phyloP scores from a whole-genome alignment of 1,140 invertebrate species.

The Coptotermes formosanus region DNA sequence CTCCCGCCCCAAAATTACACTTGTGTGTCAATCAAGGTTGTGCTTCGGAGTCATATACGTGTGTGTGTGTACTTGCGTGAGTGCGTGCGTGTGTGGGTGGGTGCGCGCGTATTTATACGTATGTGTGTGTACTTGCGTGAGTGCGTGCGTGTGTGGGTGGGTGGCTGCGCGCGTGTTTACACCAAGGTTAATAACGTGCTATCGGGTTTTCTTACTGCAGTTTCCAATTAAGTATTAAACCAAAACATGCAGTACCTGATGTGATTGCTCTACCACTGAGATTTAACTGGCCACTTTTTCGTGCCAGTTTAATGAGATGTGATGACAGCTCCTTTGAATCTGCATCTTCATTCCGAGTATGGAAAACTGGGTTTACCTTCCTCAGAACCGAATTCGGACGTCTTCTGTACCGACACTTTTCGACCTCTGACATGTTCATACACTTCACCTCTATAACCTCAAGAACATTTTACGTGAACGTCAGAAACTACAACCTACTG shows the following conservation, averaged over 20 bases:
- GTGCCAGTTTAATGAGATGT: conserved; percentile 70
- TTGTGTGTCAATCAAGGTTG: too few species aligned
- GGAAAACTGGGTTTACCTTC: conserved; percentile 62
- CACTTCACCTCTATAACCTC: background rate
- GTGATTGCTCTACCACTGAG: conserved; percentile 70
- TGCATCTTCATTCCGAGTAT: conserved; percentile 63
- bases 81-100: too few species aligned
- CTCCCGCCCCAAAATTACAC: too few species aligned
- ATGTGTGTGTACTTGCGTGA: background rate
- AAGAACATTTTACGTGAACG: background rate
- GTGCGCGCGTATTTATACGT: too few species aligned
- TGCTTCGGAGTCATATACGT: background rate
- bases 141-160: background rate
- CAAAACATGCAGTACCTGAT: conserved; percentile 57
- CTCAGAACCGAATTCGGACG: conserved; percentile 16
- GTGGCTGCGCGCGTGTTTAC: too few species aligned
- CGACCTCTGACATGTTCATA: background rate
- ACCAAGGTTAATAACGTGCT: background rate
- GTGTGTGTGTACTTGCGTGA: too few species aligned
- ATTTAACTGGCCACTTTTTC: conserved; percentile 75
- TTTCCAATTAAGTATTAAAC: background rate
- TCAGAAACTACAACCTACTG: background rate
- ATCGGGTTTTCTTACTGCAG: too few species aligned
- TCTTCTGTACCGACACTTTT: background rate
- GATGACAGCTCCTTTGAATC: conserved; percentile 65